Percentiles rank a stretch among this genome's conserved stretches.
phyloP scores from a whole-genome alignment of 2,113 vertebrate species.

The Etheostoma spectabile region DNA sequence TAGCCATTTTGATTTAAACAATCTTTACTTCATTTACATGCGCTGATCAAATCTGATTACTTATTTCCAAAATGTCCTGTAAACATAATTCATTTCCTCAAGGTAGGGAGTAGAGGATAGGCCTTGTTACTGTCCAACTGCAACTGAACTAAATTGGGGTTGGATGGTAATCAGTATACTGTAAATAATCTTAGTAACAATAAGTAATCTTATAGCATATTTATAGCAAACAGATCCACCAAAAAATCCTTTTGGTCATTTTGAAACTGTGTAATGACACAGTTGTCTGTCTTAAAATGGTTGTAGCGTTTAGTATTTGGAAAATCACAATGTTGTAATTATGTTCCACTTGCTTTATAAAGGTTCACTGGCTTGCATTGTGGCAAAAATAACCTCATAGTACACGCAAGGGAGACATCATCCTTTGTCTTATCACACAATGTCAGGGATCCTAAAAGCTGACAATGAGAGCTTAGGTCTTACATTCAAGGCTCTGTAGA shows the following conservation, averaged over 20 bases:
- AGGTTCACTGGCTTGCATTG: not conserved
- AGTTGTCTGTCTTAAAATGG: not conserved
- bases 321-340: not conserved
- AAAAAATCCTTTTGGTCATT: not conserved
- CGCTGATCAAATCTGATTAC: no score
- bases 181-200: not conserved
- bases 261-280: not conserved
- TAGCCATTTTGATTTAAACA: no score
- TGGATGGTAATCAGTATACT: not conserved
- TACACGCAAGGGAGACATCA: not conserved
- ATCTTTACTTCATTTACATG: no score
- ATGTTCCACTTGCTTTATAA: not conserved
- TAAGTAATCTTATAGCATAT: not conserved
- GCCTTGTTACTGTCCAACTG: no score
- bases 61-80: not conserved
- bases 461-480: not conserved
- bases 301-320: no score
- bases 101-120: not conserved
- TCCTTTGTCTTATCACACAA: not conserved
- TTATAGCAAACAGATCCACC: not conserved
- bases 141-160: not conserved
- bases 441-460: not conserved
- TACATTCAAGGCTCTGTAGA: constrained; percentile 91
- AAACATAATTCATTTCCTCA: not conserved
- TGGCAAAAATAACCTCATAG: not conserved